Base-by-base conservation (phyloP, 2,113 vertebrate species). In the Perognathus longimembris region DNA sequence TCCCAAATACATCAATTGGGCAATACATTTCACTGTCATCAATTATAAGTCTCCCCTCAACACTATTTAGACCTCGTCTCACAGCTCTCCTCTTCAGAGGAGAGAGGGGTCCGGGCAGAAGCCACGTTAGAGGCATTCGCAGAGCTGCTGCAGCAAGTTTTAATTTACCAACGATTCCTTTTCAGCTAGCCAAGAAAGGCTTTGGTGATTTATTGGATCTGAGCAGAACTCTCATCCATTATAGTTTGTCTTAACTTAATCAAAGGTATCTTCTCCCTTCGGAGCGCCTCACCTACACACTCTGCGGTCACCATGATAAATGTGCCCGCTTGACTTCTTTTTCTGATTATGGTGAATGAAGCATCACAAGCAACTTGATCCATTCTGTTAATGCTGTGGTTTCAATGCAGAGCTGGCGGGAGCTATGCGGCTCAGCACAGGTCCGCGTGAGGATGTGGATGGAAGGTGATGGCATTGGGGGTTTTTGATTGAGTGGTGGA, bases 191-290 rank as follows among this genome's bases (percentile, higher is more conserved):
- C 24, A 96, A 82, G 94, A 95, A 64, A 95, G 77, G 57, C 79
- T 92, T 24, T 6, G 22, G 95, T 97, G 83, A 97, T 96, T 96
- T 96, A 97, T 94, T 97, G 73, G 70, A 79, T 77, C 90, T 42
- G 95, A 97, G 88, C 91, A 94, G 92, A 97, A 95, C 73, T 86
- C 97, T 80, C 91, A 96, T 90, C 96, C 87, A 91, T 95, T 96
- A 96, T 90, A 93, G 45, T 86, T 96, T 96, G 89, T 92, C 85
- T 86, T 96, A 93, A 91, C 74, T 97, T 97, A 97, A 97, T 97
- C 91, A 96, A 97, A 92, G 91, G 86, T 94, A 96, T 67, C 92
- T 80, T 95, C 96, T 89, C 94, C 95, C 95, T 96, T 92, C 17
- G 6, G 92, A 96, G 79, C 28, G 0, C 77, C 95, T 92, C 93